Evolutionary conservation across 2,888 invertebrate species (phyloP).

Genomic region (Sphecodes monilicornis): DNA sequence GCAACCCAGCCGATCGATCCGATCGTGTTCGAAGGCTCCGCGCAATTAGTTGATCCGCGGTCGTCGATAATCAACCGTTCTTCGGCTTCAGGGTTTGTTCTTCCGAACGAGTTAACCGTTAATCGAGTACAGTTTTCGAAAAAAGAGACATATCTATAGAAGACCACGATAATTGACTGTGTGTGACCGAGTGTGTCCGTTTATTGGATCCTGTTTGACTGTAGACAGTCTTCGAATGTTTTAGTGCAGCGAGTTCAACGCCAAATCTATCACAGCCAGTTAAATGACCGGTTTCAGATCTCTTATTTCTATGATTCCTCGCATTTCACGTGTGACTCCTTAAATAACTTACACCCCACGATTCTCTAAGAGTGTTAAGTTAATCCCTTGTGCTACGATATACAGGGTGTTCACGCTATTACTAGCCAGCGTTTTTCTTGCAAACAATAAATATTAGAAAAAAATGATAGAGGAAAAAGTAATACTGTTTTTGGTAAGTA

Average conservation of each 20-base stretch:
- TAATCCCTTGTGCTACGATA: no score
- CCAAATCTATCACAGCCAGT: no score
- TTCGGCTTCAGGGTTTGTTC: background rate
- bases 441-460: no score
- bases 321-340: no score
- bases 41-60: slow-evolving; percentile 6
- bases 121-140: background rate
- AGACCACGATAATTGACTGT: background rate
- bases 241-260: background rate
- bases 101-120: background rate
- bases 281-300: no score
- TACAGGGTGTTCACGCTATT: no score
- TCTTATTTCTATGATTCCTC: no score
- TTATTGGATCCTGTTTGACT: background rate
- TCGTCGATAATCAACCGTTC: background rate
- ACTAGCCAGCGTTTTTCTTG: no score
- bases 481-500: no score
- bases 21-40: background rate
- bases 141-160: background rate
- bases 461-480: no score
- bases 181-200: background rate
- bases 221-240: background rate
- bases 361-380: background rate
- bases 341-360: no score
- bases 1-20: background rate